Base-by-base conservation (phyloP, 2,888 invertebrate genomes). In the Netelia inedita region DNA sequence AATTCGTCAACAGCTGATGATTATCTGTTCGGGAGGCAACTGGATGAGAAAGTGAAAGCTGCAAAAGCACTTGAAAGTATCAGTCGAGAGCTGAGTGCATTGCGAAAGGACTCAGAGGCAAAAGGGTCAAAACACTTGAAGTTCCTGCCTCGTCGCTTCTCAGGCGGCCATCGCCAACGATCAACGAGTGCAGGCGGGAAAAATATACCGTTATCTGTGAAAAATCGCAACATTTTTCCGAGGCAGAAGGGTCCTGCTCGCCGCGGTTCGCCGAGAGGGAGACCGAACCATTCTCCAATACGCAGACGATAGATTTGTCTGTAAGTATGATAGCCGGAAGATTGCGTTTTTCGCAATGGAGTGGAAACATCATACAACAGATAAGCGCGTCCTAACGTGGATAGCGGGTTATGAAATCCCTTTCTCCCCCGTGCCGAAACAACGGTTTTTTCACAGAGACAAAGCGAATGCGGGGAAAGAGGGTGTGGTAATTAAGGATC, bases 291-390 rank as follows among this genome's bases (percentile, higher is more conserved):
- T 9, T 41, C 23, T 71, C 71, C 71, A 71, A 1, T 19, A 28
- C 55, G 68, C 55, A 61, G 73, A 43, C 72, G 78, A 11, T 76
- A 71, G 43, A 59, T 66, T 43, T 14, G 43, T 41, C n/a, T 66
- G 79, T 81, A 46, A 72, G 83, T 78, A 53, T 16, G 57, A 57
- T 85, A 88, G 76, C 86, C 21, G 86, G 86, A 11, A 65, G 87
- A 1, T 28, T 87, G n/a, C 19, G 57, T 23, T 41, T 3, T 43
- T 87, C 65, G 28, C 65, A 16, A 50, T 23, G 1, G 21, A 55
- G 14, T 83, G 82, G 79, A 53, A 68, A 11, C 57, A 46, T 10
- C 61, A 83, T n/a, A 83, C 75, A 8, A 16, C 74, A 19, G 80
- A 87, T 57, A 73, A 57, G 14, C 16, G 63, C 11, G 61, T 87